phyloP scores from a whole-genome alignment of 35 echinoderm and acorn worm genomes.

The Amphiura filiformis region DNA sequence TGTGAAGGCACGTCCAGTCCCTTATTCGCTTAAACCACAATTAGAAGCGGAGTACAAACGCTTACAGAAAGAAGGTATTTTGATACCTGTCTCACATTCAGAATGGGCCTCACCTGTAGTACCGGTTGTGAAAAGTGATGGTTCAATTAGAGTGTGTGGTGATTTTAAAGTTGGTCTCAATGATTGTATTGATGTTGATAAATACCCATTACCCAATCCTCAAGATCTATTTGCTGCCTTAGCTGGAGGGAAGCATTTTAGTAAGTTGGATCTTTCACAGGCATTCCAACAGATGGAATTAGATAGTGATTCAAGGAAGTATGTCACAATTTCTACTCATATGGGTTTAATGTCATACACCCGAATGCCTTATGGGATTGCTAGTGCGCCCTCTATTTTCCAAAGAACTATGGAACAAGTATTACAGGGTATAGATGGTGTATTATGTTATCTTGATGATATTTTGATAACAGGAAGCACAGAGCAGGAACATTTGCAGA shows the following conservation, averaged over 20 bases:
- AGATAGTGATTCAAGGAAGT: constrained; percentile 33
- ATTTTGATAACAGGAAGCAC: constrained; percentile 15
- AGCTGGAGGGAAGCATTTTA: constrained; percentile 48
- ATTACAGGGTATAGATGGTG: constrained; percentile 7
- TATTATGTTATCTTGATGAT: constrained; percentile 35
- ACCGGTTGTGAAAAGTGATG: constrained; percentile 35
- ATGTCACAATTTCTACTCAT: constrained; percentile 53
- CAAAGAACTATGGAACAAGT: constrained; percentile 39
- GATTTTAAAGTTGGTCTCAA: constrained; percentile 71
- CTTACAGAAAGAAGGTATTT: constrained; percentile 25
- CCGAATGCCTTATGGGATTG: constrained; percentile 48
- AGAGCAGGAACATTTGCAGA: constrained; percentile 29
- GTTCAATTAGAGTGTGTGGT: constrained; percentile 45
- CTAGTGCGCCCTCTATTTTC: constrained; percentile 39
- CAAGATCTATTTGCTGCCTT: constrained; percentile 49
- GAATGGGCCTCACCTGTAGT: constrained; percentile 42
- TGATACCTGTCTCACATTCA: constrained; percentile 33
- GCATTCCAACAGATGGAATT: constrained; percentile 38
- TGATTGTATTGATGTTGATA: constrained; percentile 17
- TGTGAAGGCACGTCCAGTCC: constrained; percentile 58
- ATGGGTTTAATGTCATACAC: constrained; percentile 44
- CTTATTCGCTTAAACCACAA: constrained; percentile 37
- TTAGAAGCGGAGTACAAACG: constrained; percentile 18
- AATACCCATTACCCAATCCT: constrained; percentile 41
- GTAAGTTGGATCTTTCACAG: constrained; percentile 37